phyloP scores from a whole-genome alignment of 2,888 invertebrate species.

The Trilocha varians region DNA sequence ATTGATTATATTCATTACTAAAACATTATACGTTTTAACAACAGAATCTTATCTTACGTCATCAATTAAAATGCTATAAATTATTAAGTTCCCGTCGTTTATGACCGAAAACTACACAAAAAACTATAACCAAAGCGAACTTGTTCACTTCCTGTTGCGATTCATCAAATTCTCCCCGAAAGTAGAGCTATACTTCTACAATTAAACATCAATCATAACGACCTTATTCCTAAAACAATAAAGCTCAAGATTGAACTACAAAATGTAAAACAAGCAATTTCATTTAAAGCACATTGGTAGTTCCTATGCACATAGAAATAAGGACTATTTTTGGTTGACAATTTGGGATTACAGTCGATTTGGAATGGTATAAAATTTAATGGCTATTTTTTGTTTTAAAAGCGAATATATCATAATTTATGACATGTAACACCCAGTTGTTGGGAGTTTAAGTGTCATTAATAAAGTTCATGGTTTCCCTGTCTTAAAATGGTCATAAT shows the following conservation, averaged over 20 bases:
- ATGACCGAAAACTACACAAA: slow-evolving; percentile 4
- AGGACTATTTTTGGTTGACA: slow-evolving; percentile 5
- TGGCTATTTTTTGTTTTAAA: slow-evolving; percentile 44
- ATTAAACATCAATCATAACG: slow-evolving; percentile 17
- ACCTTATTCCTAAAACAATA: neutral
- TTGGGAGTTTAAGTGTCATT: slow-evolving; percentile 23
- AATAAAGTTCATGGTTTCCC: slow-evolving; percentile 21
- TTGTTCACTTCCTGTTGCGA: slow-evolving; percentile 38
- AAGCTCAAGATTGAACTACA: neutral
- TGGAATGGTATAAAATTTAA: slow-evolving; percentile 52
- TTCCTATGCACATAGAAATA: neutral
- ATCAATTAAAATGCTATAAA: neutral
- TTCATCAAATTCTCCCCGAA: slow-evolving; percentile 45
- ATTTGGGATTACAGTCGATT: slow-evolving; percentile 20
- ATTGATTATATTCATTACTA: no score
- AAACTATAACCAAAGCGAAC: slow-evolving; percentile 15
- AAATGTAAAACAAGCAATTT: no score
- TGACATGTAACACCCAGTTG: slow-evolving; percentile 54
- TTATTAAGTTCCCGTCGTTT: neutral
- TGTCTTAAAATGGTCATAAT: no score
- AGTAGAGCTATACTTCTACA: slow-evolving; percentile 19
- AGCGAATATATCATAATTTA: slow-evolving; percentile 59
- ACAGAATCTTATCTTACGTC: no score
- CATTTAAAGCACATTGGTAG: neutral
- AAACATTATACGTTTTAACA: no score